phyloP scores from a whole-genome alignment of 1,140 invertebrate genomes.

The Calephelis nemesis region DNA sequence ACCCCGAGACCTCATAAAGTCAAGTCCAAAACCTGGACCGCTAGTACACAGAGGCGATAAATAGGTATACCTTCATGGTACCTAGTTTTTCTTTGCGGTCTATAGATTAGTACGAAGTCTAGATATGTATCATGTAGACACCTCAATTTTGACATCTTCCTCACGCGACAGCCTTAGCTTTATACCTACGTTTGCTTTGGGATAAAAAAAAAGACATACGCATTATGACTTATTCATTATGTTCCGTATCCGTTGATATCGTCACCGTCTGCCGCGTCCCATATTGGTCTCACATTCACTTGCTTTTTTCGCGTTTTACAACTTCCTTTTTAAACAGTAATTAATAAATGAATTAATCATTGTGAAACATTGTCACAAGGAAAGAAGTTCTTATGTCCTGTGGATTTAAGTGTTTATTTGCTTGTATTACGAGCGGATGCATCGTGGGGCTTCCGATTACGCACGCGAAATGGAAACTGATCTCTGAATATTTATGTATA shows the following conservation, averaged over 20 bases:
- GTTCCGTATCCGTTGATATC: constrained; percentile 45
- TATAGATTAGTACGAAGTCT: too few species aligned
- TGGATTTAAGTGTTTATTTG: constrained; percentile 47
- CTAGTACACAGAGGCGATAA: too few species aligned
- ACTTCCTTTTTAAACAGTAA: constrained; percentile 64
- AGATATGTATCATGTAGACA: too few species aligned
- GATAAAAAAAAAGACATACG: constrained; percentile 10
- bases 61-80: too few species aligned
- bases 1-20: too few species aligned
- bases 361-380: constrained; percentile 24
- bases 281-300: constrained; percentile 47
- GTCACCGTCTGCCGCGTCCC: constrained; percentile 60
- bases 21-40: too few species aligned
- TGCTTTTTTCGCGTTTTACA: constrained; percentile 46
- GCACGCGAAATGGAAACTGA: constrained; percentile 72
- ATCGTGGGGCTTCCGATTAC: constrained; percentile 66
- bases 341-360: constrained; percentile 67
- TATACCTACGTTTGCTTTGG: too few species aligned
- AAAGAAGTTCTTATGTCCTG: constrained; percentile 24
- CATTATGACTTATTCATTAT: constrained; percentile 46
- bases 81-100: too few species aligned
- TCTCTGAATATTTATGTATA: constrained; percentile 72
- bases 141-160: too few species aligned
- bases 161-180: too few species aligned
- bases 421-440: constrained; percentile 37